A percentile compares a stretch with the other conserved stretches of the same genome.
Conservation (phyloP, 2,113 vertebrate genomes). For the Uropsilus gracilis region DNA sequence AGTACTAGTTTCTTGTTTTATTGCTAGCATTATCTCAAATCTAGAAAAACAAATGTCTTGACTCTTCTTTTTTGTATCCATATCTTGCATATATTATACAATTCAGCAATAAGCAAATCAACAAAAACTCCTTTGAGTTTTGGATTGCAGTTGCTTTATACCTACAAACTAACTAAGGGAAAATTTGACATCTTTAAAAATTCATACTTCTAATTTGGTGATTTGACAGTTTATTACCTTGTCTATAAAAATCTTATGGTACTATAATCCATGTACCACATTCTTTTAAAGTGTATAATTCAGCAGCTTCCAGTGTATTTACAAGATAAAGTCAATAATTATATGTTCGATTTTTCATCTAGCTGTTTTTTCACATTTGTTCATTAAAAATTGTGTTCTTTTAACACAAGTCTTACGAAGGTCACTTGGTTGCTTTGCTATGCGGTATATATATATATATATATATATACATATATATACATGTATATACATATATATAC, state of each 20-base stretch:
- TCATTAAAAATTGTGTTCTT: background rate
- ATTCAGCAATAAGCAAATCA: background rate
- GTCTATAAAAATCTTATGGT: background rate
- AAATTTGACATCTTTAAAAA: slow-evolving; percentile 12
- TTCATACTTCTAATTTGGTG: background rate
- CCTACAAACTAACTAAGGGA: background rate
- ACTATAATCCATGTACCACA: background rate
- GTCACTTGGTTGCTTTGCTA: background rate
- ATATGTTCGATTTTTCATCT: background rate
- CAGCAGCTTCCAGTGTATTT: background rate
- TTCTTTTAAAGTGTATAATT: background rate
- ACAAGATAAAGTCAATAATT: background rate
- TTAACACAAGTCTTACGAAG: background rate
- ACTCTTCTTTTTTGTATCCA: background rate
- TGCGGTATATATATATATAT: no score
- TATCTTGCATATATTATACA: background rate
- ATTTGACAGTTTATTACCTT: background rate
- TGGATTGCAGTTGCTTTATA: slow-evolving; percentile 11
- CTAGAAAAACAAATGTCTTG: background rate
- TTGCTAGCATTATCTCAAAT: slow-evolving; percentile 10
- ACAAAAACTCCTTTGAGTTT: background rate
- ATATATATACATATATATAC: no score
- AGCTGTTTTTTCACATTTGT: background rate
- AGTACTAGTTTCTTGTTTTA: slow-evolving; percentile 2
- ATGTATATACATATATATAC: no score